These are phyloP conservation scores for Leptopterna dolabrata DNA, from an alignment of 2,888 invertebrate species.

Conservation along the genomic window DNA sequence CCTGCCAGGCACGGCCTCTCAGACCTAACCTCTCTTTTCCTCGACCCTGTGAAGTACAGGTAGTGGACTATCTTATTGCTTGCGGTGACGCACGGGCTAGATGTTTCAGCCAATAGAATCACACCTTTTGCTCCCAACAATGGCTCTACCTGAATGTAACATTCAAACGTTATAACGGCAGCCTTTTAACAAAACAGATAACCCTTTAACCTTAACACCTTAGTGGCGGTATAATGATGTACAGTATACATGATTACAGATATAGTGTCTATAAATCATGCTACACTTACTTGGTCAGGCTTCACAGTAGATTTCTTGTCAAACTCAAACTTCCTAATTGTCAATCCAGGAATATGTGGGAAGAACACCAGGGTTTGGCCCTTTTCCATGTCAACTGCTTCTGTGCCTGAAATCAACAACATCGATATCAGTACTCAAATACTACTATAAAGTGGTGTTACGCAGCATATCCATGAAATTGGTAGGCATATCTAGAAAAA, in stretches of 20 bases:
- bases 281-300: conserved; percentile 10
- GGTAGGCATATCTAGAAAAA: too few species aligned
- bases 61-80: conserved; percentile 25
- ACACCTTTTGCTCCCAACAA: conserved; percentile 38
- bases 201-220: too few species aligned
- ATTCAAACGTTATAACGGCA: background rate
- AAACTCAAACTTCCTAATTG: conserved; percentile 2
- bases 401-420: background rate
- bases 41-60: conserved; percentile 32
- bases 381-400: background rate
- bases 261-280: too few species aligned
- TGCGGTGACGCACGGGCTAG: conserved; percentile 17
- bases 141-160: conserved; percentile 20
- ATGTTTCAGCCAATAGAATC: background rate
- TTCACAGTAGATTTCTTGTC: background rate
- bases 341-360: conserved; percentile 36
- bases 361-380: conserved; percentile 13
- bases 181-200: background rate
- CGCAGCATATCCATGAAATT: too few species aligned
- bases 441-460: background rate
- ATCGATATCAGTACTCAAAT: background rate
- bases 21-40: conserved; percentile 8
- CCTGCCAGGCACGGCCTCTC: conserved; percentile 38
- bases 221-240: too few species aligned
- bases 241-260: too few species aligned